Conservation (phyloP, 2,797 vertebrate genomes). For the Artibeus lituratus region DNA sequence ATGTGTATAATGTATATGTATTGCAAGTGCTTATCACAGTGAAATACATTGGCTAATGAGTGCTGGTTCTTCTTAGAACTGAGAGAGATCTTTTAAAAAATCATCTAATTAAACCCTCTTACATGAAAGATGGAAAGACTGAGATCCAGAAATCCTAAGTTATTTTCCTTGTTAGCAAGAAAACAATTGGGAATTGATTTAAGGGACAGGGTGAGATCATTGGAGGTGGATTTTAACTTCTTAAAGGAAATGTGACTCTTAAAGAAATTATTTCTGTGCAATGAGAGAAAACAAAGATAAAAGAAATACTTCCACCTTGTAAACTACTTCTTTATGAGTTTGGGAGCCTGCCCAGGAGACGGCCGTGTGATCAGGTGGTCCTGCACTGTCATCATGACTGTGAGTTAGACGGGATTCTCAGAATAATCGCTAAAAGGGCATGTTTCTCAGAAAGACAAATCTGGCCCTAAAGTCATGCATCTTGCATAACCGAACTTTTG, state of each 20-base stretch:
- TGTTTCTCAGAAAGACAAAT: neutral
- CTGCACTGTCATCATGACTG: neutral
- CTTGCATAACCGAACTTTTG: neutral
- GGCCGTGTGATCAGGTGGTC: neutral
- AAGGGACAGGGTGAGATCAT: neutral
- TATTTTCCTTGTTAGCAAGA: neutral
- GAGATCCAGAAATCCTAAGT: neutral
- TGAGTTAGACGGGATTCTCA: neutral
- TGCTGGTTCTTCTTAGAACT: neutral
- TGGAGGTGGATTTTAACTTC: neutral
- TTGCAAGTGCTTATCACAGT: neutral
- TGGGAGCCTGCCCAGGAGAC: neutral
- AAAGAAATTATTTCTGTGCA: neutral
- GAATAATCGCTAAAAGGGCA: neutral
- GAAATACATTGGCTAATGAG: neutral
- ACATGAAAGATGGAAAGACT: neutral
- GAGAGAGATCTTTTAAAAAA: neutral
- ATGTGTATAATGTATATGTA: neutral
- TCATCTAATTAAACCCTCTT: neutral
- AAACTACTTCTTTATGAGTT: neutral
- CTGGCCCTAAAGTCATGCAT: neutral
- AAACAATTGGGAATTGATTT: neutral
- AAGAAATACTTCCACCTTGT: neutral
- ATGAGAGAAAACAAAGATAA: neutral
- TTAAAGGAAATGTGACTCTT: conserved; percentile 12